Evolutionary conservation across 2,888 invertebrate species (phyloP).

Genomic region (Polymixis flavicincta): DNA sequence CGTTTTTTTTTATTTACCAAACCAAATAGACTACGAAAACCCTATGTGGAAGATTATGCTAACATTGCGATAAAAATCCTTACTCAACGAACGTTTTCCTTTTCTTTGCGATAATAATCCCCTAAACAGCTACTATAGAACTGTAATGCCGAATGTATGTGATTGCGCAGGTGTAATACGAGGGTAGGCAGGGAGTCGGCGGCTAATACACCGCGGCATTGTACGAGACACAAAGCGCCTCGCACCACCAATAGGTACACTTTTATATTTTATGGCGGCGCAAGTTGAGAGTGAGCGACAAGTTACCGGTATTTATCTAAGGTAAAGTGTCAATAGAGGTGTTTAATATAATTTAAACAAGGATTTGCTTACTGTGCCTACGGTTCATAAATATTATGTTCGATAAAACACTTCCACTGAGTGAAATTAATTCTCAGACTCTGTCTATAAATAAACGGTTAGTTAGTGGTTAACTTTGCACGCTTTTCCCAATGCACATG

Average conservation of each 20-base stretch:
- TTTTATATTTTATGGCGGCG: conserved; percentile 64
- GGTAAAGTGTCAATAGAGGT: neutral
- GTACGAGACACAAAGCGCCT: conserved; percentile 72
- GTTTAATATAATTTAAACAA: neutral
- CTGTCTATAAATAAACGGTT: neutral
- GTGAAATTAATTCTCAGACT: neutral
- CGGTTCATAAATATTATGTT: neutral
- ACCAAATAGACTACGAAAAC: conserved; percentile 1
- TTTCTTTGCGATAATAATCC: conserved; percentile 20
- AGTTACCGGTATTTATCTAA: neutral
- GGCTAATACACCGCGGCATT: conserved; percentile 73
- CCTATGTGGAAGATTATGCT: neutral
- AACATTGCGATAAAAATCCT: conserved; percentile 11
- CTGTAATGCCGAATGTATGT: conserved; percentile 35
- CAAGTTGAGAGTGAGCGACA: conserved; percentile 25
- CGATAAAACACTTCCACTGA: neutral
- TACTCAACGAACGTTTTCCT: neutral
- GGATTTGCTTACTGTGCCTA: neutral
- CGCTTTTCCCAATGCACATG: neutral
- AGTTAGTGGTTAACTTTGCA: neutral
- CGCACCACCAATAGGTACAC: conserved; percentile 69
- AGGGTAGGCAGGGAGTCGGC: conserved; percentile 38
- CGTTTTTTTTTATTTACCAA: neutral
- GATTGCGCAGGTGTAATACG: conserved; percentile 59
- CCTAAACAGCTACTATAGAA: conserved; percentile 7